A percentile compares a stretch with the other conserved stretches of the same genome.
These are phyloP conservation scores for Clitarchus hookeri DNA, from an alignment of 2,888 invertebrate genomes.

Conservation along the genomic window DNA sequence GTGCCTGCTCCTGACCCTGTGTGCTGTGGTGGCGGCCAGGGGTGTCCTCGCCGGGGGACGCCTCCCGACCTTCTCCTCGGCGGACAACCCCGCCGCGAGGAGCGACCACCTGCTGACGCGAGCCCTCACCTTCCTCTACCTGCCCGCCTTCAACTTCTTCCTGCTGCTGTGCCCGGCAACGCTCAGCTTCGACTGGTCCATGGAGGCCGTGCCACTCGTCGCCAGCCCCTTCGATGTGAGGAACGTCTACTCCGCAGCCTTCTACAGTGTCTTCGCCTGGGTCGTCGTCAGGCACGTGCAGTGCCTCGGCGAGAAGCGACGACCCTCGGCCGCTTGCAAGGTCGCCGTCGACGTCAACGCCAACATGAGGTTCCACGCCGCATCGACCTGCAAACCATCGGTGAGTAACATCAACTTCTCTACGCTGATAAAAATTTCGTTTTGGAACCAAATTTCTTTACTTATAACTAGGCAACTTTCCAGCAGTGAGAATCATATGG, in stretches of 20 bases:
- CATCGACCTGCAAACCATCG: too few species aligned
- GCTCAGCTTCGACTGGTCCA: slow-evolving; percentile 65
- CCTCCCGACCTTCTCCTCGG: slow-evolving; percentile 55
- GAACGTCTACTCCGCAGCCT: slow-evolving; percentile 51
- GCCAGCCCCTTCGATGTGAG: slow-evolving; percentile 51
- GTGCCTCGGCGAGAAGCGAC: not conserved
- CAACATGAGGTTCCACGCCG: not conserved
- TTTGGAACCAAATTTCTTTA: too few species aligned
- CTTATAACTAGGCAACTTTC: too few species aligned
- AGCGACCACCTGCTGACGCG: slow-evolving; percentile 53
- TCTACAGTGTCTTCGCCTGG: slow-evolving; percentile 49
- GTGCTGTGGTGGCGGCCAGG: slow-evolving; percentile 58
- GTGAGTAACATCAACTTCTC: too few species aligned
- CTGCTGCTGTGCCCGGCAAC: slow-evolving; percentile 57
- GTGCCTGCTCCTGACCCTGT: not conserved
- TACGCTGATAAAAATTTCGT: too few species aligned
- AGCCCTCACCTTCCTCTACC: slow-evolving; percentile 55
- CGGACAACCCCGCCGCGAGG: slow-evolving; percentile 59
- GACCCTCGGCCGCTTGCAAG: slow-evolving; percentile 30
- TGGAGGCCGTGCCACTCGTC: slow-evolving; percentile 59
- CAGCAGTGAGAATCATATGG: too few species aligned
- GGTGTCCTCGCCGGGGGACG: slow-evolving; percentile 49
- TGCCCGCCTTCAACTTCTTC: slow-evolving; percentile 56
- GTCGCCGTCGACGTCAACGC: slow-evolving; percentile 41
- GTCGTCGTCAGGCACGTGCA: not conserved